These are phyloP conservation scores for Rutilus rutilus DNA, from an alignment of 2,113 vertebrate genomes.

Conservation along the genomic window DNA sequence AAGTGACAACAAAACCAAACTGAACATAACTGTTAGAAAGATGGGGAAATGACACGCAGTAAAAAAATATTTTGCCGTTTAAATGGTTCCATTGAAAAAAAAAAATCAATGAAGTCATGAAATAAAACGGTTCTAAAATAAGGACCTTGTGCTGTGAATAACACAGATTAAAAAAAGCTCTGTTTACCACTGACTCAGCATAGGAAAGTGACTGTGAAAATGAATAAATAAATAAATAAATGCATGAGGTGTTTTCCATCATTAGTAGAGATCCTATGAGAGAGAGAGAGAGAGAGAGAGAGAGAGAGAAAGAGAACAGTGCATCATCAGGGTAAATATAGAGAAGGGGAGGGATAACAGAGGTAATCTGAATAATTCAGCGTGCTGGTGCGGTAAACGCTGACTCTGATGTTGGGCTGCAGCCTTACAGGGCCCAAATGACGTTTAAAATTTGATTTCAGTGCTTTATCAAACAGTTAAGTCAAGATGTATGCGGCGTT, in stretches of 20 bases:
- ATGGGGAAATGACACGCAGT: neutral
- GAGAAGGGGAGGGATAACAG: constrained; percentile 14
- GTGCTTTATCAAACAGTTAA: neutral
- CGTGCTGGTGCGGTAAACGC: neutral
- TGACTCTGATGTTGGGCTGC: constrained; percentile 8
- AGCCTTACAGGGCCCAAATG: neutral
- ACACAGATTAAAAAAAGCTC: constrained; percentile 4
- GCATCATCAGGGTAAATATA: constrained; percentile 27
- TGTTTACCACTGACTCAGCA: constrained; percentile 5
- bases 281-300: neutral
- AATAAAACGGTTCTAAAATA: neutral
- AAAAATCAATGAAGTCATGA: neutral
- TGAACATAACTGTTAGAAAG: too few species aligned
- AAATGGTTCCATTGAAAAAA: neutral
- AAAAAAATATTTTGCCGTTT: neutral
- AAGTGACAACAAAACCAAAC: too few species aligned
- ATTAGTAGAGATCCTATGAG: constrained; percentile 12
- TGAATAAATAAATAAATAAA: constrained; percentile 21
- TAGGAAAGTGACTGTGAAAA: constrained; percentile 7
- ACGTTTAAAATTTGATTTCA: constrained; percentile 12
- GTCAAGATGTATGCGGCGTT: neutral
- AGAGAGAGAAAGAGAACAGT: constrained; percentile 1
- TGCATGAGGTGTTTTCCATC: constrained; percentile 35
- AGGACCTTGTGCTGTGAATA: neutral
- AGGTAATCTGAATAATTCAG: constrained; percentile 44